Conservation (phyloP, 1,140 invertebrate genomes). For the Drosophila nebulosa region DNA sequence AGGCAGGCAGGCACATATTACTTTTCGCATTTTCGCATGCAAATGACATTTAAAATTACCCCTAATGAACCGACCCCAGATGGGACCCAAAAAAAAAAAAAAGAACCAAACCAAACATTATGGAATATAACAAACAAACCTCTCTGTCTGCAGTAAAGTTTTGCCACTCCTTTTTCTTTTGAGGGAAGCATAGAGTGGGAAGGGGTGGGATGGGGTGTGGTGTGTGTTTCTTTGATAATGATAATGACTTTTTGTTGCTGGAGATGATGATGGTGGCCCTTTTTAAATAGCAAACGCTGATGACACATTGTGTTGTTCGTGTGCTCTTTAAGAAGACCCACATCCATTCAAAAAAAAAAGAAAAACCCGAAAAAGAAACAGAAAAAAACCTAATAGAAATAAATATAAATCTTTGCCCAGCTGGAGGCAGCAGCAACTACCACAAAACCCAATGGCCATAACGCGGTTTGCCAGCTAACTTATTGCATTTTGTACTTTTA, state of each 20-base stretch:
- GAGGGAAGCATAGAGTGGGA: too few species aligned
- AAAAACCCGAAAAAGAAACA: not conserved
- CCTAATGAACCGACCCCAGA: slow-evolving; percentile 11
- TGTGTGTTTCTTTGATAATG: not conserved
- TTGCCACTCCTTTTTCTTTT: not conserved
- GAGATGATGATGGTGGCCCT: too few species aligned
- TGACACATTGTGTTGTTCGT: slow-evolving; percentile 16
- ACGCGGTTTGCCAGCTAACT: slow-evolving; percentile 46
- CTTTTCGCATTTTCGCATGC: slow-evolving; percentile 9
- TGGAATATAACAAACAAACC: slow-evolving; percentile 9
- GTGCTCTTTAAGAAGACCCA: not conserved
- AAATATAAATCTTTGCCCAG: slow-evolving; percentile 8
- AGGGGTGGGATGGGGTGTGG: not conserved
- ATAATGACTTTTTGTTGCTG: slow-evolving; percentile 10
- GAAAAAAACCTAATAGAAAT: not conserved
- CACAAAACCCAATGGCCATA: slow-evolving; percentile 1
- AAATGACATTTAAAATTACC: slow-evolving; percentile 20
- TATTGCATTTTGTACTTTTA: slow-evolving; percentile 56
- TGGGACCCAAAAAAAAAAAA: too few species aligned
- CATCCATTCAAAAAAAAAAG: not conserved
- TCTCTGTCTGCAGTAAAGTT: not conserved
- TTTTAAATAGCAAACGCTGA: slow-evolving; percentile 8
- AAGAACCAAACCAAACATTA: too few species aligned
- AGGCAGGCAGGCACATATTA: not conserved
- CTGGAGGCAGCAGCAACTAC: not conserved